Evolutionary conservation across 2,113 vertebrate species (phyloP), one percentile per base, ranked within the genome.

Genomic region (Heptranchias perlo): DNA sequence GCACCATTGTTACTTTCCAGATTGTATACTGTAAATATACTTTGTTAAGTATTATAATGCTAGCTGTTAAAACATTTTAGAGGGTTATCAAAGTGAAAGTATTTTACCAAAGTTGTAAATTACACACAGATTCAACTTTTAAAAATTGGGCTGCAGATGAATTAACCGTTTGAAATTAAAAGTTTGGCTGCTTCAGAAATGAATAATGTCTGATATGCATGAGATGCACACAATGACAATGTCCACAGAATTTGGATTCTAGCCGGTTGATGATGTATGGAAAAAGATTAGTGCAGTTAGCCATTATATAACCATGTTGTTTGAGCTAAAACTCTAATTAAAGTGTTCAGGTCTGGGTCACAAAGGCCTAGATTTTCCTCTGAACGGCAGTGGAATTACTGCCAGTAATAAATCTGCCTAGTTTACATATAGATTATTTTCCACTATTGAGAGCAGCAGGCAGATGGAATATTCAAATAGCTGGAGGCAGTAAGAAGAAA

Each of bases 401-500:
- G 58, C 58, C 58, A 62, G 89, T 64, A 62, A 93, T 93, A 93
- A 93, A 93, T 93, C 89, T 62, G 58, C n/a, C 35, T 35, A 18
- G 89, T 93, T 62, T 93, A 64, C 86, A 58, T 35, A 54, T 7
- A 23, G 89, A 93, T 6, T 93, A 62, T 62, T 62, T 93, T 93
- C 89, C 58, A 39, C 35, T 39, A 62, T 39, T 62, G 54, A 93
- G 58, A 93, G 18, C 89, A 93, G 35, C 18, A 8, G 89, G 89
- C 58, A 62, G 31, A 61, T 92, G 54, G 54, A 92, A 35, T 92
- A 58, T 58, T 92, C 28, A 61, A 92, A 61, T 61, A 92, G 58
- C 58, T 93, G 35, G 89, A 39, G 89, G 89, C 89, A 93, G n/a
- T 93, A 23, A 93, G 31, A 35, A 93, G 89, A 64, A 64, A 61